Evolutionary conservation across 2,888 invertebrate genomes (phyloP), one percentile per base, ranked within the genome.

Genomic region (Vandiemenella viatica): DNA sequence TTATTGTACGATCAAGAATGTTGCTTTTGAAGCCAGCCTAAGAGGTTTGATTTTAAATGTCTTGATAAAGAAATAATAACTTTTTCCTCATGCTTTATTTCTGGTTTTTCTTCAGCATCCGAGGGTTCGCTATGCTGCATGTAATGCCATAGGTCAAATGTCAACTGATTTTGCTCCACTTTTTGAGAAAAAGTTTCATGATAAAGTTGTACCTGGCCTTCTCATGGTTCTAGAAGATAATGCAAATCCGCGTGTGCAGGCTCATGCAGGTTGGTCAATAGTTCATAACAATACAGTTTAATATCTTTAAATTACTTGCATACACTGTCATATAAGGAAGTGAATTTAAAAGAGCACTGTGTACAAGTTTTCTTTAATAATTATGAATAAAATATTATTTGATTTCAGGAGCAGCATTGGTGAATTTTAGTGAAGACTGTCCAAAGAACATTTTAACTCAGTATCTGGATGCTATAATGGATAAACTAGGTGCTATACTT

Each of bases 371-470:
- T n/a, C n/a, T n/a, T n/a, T n/a, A n/a, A n/a, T n/a, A n/a, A 7
- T 17, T 4, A 41, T 3, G 41, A 41, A 41, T 10, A 41, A 16
- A n/a, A 3, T 3, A 20, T 53, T 41, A 45, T 40, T 40, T 40
- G 8, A 55, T 81, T 58, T 78, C 79, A 58, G 87, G 95, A 42
- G 97, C 98, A 46, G 98, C 98, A 43, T 74, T 98, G 55, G 97
- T 99, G 1, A 99, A 98, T 71, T 99, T 99, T 70, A 92, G 93
- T 62, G 98, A 98, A 71, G 97, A 97, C 67, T 97, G 97, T 66
- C 95, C 97, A 0, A 96, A 97, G 67, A 77, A 80, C 58, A 91
- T 97, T 58, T 72, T 98, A 54, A 83, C 83, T 8, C 82, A 80
- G 55, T 97, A 98, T 65, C 75, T 98, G 54, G 87, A 93, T 60